Conservation (phyloP, 2,888 invertebrate species). For the Lochmaea crataegi region DNA sequence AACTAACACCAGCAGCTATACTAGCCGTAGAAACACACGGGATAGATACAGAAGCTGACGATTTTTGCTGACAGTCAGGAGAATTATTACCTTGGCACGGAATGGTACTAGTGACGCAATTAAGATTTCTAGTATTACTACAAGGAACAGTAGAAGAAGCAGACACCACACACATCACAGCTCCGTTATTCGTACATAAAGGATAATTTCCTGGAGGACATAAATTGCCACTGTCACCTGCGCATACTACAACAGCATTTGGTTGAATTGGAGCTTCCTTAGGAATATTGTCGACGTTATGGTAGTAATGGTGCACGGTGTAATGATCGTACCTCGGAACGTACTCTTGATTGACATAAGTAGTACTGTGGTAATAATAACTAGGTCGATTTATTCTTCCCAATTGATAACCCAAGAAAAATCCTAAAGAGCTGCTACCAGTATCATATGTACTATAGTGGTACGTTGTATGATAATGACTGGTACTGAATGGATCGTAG, state of each 20-base stretch:
- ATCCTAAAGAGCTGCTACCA: constrained; percentile 55
- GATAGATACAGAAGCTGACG: constrained; percentile 51
- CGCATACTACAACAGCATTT: constrained; percentile 59
- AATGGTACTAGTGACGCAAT: constrained; percentile 58
- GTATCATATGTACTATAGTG: constrained; percentile 51
- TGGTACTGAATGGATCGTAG: constrained; percentile 28
- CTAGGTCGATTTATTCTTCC: constrained; percentile 56
- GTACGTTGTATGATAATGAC: constrained; percentile 45
- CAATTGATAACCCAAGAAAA: constrained; percentile 57
- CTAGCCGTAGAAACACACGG: constrained; percentile 59
- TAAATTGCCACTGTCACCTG: constrained; percentile 57
- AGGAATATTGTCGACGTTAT: constrained; percentile 54
- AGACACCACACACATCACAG: constrained; percentile 61
- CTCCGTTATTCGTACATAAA: constrained; percentile 61
- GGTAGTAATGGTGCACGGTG: constrained; percentile 61
- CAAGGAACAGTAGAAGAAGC: constrained; percentile 58
- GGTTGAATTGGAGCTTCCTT: constrained; percentile 56
- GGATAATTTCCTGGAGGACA: constrained; percentile 61
- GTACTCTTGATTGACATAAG: constrained; percentile 50
- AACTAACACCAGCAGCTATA: constrained; percentile 50
- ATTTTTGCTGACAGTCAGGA: constrained; percentile 54
- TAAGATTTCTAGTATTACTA: constrained; percentile 50
- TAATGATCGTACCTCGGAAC: constrained; percentile 58
- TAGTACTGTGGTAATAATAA: constrained; percentile 49
- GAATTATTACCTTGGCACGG: constrained; percentile 57